These are phyloP conservation scores for Marmota monax DNA, from an alignment of 2,113 vertebrate genomes.

Conservation along the genomic window DNA sequence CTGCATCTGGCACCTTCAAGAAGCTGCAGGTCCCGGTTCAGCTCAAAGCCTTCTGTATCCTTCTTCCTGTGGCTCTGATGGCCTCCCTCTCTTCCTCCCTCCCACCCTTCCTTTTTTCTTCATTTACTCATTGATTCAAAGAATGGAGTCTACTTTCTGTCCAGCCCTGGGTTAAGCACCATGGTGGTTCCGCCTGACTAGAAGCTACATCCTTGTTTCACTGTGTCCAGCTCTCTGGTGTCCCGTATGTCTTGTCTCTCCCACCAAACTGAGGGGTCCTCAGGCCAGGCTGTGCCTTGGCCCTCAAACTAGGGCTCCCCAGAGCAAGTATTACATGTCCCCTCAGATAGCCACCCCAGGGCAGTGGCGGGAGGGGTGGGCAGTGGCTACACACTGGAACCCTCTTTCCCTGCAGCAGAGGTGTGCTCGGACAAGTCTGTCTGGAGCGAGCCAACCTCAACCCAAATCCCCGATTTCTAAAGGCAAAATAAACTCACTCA, in stretches of 20 bases:
- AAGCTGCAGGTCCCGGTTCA: neutral
- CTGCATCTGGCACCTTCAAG: neutral
- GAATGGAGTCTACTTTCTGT: neutral
- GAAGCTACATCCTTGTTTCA: neutral
- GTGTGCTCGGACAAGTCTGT: conserved; percentile 62
- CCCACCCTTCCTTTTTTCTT: neutral
- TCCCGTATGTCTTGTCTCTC: neutral
- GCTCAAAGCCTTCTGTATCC: neutral
- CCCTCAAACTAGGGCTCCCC: neutral
- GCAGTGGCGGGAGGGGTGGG: neutral
- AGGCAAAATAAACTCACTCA: conserved; percentile 42
- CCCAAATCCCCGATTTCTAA: conserved; percentile 64
- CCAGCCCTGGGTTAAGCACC: neutral
- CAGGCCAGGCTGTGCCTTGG: neutral
- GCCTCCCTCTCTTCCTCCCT: too few relatives aligned
- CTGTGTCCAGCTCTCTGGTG: neutral
- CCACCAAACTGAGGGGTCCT: neutral
- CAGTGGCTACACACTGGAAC: neutral
- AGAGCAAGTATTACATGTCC: neutral
- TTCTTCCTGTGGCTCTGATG: neutral
- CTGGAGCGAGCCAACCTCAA: conserved; percentile 38
- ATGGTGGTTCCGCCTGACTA: too few relatives aligned
- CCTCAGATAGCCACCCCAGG: neutral
- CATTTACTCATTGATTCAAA: neutral
- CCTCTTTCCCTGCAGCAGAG: neutral